Evolutionary conservation across 2,888 invertebrate genomes (phyloP), one percentile per base, ranked within the genome.

Genomic region (Ganaspis brasiliensis): DNA sequence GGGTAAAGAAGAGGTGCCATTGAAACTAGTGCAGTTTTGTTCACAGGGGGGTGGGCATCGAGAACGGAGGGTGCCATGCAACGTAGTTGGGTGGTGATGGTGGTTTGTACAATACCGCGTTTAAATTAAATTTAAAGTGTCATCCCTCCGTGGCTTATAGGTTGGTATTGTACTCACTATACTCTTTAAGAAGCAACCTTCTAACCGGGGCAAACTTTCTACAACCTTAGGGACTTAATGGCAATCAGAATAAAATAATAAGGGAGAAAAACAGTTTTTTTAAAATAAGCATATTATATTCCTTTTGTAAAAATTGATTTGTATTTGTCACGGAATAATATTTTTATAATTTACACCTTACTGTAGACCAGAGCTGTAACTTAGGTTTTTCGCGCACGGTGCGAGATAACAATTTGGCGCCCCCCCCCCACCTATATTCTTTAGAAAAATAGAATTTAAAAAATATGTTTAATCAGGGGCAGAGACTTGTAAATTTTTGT

Each of bases 41-140:
- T 74, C 78, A 73, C 78, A 76, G 71, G 81, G n/a, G 79, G 82
- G 81, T 72, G 74, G 74, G 76, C 37, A 71, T 75, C 31, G 77
- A 61, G 78, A 59, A 71, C 72, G 77, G 75, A 72, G 79, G 79
- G 79, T 73, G 72, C 73, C 73, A 76, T 56, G 82, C 75, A 79
- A 78, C 75, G 76, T 59, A 75, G 76, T 76, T 70, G 73, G 78
- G 78, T 74, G 83, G 77, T 78, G 76, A 35, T 67, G 77, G 40
- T 71, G 79, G 82, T 70, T 49, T 56, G 79, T 81, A 88, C 87
- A 87, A 88, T 88, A 78, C 79, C 80, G 81, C 87, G 85, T 85
- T 88, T 85, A 87, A 87, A 89, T 89, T 88, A 88, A 89, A 89
- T 89, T 88, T 87, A 84, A 88, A 89, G 86, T 88, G 88, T 87